These are phyloP conservation scores for Garra rufa DNA, from an alignment of 2,113 vertebrate species.

Conservation along the genomic window DNA sequence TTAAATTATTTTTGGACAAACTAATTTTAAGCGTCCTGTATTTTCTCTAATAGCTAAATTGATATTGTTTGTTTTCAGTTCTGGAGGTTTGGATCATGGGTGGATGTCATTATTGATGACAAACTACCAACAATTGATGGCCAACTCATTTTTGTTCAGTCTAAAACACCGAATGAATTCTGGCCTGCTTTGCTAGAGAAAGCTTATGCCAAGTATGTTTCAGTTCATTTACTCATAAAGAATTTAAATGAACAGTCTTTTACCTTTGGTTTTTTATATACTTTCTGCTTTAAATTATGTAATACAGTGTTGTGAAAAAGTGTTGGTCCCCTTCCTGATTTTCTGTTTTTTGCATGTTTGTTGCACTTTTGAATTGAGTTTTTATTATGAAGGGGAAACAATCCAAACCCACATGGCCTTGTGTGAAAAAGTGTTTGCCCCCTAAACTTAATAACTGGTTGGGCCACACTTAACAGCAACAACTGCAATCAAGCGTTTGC, in stretches of 20 bases:
- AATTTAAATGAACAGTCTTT: background rate
- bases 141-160: slow-evolving; percentile 66
- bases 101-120: slow-evolving; percentile 77
- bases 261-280: background rate
- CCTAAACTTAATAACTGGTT: no score
- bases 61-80: slow-evolving; percentile 60
- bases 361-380: no score
- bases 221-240: background rate
- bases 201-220: slow-evolving; percentile 77
- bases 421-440: no score
- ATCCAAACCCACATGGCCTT: no score
- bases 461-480: no score
- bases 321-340: no score
- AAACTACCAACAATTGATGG: slow-evolving; percentile 74
- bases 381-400: no score
- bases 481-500: no score
- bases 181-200: slow-evolving; percentile 78
- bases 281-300: background rate
- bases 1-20: background rate
- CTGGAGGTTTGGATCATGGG: slow-evolving; percentile 77
- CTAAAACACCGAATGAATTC: slow-evolving; percentile 70
- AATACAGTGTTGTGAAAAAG: no score
- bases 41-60: background rate
- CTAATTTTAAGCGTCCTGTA: background rate
- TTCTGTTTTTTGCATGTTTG: no score